These are phyloP conservation scores for Elegia similella DNA, from an alignment of 2,888 invertebrate species.

Conservation along the genomic window DNA sequence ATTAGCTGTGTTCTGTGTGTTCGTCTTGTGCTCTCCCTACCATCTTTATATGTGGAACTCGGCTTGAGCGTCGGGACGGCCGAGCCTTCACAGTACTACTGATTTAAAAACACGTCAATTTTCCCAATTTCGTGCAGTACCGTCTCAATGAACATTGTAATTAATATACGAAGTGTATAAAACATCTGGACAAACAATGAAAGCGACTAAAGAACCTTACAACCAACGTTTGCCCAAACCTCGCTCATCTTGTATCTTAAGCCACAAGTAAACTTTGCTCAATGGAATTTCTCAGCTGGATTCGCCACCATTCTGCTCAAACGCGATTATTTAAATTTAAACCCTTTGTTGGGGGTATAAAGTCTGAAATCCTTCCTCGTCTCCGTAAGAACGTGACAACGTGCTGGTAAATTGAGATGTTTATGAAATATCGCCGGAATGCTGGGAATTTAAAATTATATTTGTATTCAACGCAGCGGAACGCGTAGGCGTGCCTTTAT, in stretches of 20 bases:
- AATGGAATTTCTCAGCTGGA: constrained; percentile 42
- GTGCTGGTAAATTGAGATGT: constrained; percentile 36
- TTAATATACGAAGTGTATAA: too few species aligned
- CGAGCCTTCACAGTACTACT: too few species aligned
- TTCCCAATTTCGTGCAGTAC: too few species aligned
- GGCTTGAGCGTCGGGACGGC: too few species aligned
- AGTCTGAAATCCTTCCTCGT: constrained; percentile 22
- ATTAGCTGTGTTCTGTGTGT: too few species aligned
- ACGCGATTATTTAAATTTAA: constrained; percentile 6
- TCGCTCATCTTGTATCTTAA: constrained; percentile 14
- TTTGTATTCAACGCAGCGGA: constrained; percentile 13
- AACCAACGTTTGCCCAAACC: not conserved
- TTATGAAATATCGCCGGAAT: constrained; percentile 36
- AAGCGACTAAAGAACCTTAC: not conserved
- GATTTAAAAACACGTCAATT: too few species aligned
- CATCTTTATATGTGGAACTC: too few species aligned
- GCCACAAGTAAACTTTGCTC: constrained; percentile 32
- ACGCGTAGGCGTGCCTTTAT: constrained; percentile 18
- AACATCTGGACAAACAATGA: not conserved
- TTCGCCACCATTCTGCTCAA: constrained; percentile 24
- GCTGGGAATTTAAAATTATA: constrained; percentile 31
- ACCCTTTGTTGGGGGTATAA: constrained; percentile 20
- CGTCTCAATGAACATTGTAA: too few species aligned
- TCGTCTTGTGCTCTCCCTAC: too few species aligned
- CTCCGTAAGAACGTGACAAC: constrained; percentile 23